Conservation (phyloP, 2,888 invertebrate genomes). For the Drosophila tripunctata region DNA sequence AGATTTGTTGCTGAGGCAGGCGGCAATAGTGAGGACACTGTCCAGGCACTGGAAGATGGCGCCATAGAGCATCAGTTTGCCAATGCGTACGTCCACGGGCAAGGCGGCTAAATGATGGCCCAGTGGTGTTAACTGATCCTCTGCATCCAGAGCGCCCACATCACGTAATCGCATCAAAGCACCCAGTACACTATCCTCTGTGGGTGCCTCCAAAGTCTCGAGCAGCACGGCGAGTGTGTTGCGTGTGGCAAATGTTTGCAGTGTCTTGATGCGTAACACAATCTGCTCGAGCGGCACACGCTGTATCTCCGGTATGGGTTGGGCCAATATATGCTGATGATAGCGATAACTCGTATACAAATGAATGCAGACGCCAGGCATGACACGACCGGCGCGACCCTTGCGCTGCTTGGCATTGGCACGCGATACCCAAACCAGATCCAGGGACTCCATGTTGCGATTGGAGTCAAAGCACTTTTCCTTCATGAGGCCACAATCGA, state of each 20-base stretch:
- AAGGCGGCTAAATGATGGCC: constrained; percentile 94
- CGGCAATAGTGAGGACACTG: constrained; percentile 95
- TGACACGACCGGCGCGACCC: constrained; percentile 96
- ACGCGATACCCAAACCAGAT: constrained; percentile 94
- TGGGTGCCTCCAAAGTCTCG: constrained; percentile 90
- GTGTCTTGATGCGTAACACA: constrained; percentile 90
- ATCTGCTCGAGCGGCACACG: constrained; percentile 94
- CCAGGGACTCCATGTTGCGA: constrained; percentile 94
- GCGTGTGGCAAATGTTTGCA: constrained; percentile 83
- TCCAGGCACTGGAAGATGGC: constrained; percentile 96
- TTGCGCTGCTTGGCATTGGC: constrained; percentile 95
- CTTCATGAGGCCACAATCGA: constrained; percentile 96
- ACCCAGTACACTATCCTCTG: constrained; percentile 87
- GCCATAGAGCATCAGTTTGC: constrained; percentile 96
- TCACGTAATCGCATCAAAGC: constrained; percentile 90
- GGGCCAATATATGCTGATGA: constrained; percentile 87
- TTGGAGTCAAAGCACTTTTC: constrained; percentile 89
- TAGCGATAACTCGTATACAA: constrained; percentile 91
- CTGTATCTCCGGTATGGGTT: constrained; percentile 95
- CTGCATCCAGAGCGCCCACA: constrained; percentile 91
- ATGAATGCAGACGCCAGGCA: constrained; percentile 93
- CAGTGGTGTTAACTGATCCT: constrained; percentile 90
- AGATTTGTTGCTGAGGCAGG: constrained; percentile 91
- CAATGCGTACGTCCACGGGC: constrained; percentile 95
- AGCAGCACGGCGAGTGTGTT: constrained; percentile 80